Base-by-base conservation (phyloP, 2,113 vertebrate genomes). In the Colius striatus region DNA sequence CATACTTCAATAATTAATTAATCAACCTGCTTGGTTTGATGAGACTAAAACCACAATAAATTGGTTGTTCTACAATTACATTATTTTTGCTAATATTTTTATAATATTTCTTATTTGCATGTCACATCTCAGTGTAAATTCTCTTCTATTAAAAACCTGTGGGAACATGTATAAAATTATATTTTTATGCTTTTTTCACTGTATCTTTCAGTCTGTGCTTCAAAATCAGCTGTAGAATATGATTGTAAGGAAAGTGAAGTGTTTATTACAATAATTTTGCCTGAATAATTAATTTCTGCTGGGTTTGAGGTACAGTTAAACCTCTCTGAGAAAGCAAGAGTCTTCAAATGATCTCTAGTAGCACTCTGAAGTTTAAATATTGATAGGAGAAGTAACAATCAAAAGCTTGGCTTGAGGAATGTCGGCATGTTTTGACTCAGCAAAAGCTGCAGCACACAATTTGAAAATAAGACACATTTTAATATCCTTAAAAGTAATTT, bases 401-500 rank as follows among this genome's bases (percentile, higher is more conserved):
- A 78, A 60, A 90, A 47, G 30, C 66, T 75, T 47, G 13, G 73
- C 20, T 73, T 84, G 48, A 54, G 70, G 29, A 66, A 66, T 10
- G 11, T 53, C 48, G 74, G 36, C 16, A 75, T 73, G 16, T 61
- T 95, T 90, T 79, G 76, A 87, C 58, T 95, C 80, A 74, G 50
- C 47, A 84, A 85, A 93, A 48, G 36, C 62, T 90, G 65, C n/a
- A 76, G 66, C 38, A n/a, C 36, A 51, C 26, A 78, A 36, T 89
- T 94, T 86, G 45, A 90, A 84, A 78, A 72, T 5, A 89, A 22
- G 15, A 76, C 65, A 34, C 30, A 68, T 87, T 94, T 90, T 92
- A 94, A 81, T 87, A 90, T 58, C 61, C 50, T 93, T 83, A 89
- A 61, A 89, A 89, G 25, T 18, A 81, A 93, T 87, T 75, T 61